A percentile compares a stretch with the other conserved stretches of the same genome.
phyloP scores from a whole-genome alignment of 2,888 invertebrate species.

The Yponomeuta evonymella region DNA sequence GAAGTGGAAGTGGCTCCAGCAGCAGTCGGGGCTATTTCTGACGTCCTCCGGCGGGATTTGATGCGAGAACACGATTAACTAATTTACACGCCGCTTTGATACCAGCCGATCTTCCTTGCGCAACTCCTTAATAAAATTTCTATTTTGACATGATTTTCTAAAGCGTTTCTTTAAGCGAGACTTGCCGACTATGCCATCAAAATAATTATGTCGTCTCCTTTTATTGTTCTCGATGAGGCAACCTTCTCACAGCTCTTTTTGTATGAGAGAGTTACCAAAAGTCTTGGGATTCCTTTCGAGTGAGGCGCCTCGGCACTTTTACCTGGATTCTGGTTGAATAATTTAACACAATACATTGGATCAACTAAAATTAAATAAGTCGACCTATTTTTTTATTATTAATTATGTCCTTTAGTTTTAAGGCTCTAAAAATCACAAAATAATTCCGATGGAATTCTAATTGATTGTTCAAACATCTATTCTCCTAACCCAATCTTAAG shows the following conservation, averaged over 20 bases:
- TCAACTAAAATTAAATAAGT: too few relatives aligned
- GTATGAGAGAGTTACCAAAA: background rate
- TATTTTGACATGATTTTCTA: background rate
- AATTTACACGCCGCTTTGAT: slow-evolving; percentile 10
- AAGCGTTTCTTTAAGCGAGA: too few relatives aligned
- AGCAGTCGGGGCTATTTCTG: background rate
- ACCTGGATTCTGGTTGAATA: too few relatives aligned
- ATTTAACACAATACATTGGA: too few relatives aligned
- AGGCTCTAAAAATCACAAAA: slow-evolving; percentile 10
- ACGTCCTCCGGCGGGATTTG: background rate
- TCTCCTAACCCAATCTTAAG: too few relatives aligned
- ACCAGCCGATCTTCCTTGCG: background rate
- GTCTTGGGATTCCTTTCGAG: too few relatives aligned
- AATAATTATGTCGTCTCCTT: background rate
- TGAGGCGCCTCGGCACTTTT: too few relatives aligned
- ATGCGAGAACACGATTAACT: slow-evolving; percentile 11
- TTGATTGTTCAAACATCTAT: too few relatives aligned
- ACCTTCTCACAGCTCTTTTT: slow-evolving; percentile 9
- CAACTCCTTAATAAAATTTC: background rate
- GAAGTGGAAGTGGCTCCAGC: background rate
- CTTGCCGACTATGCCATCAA: background rate
- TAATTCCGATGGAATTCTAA: slow-evolving; percentile 28
- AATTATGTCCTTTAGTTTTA: too few relatives aligned
- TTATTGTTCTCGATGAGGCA: background rate
- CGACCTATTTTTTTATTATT: too few relatives aligned